Evolutionary conservation across 1,140 invertebrate species (phyloP), one percentile per base, ranked within the genome.

Genomic region (Drosophila guanche): DNA sequence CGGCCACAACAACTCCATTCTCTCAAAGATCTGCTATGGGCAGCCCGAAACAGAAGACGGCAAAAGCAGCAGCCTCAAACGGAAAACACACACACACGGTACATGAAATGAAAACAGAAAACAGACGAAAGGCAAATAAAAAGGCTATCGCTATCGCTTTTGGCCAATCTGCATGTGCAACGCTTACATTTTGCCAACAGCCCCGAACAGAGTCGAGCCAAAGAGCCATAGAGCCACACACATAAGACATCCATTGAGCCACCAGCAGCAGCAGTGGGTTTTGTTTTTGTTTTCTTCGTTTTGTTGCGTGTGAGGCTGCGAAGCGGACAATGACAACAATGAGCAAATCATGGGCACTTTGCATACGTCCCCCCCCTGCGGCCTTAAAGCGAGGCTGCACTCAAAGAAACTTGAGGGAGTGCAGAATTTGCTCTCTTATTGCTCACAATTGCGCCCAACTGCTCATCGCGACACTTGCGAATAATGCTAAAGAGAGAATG

Each of bases 101-200:
- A 53, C 47, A 47, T 42, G 14, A 59, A 55, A 50, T 16, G 25
- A 57, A 75, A 53, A 8, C 51, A 23, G 27, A 65, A 65, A 58
- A 59, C 42, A 70, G 61, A 66, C 61, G 65, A 63, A 80, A 61
- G 65, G 47, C 45, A 74, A 73, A 78, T 59, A 77, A 85, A 77
- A 88, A 88, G 84, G 83, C 83, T 88, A 88, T 83, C 83, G 78
- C 83, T 88, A 88, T 88, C 83, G 84, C 84, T 76, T 42, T 68
- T 83, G 79, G 79, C 76, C 79, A 88, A 88, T 88, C 83, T 88
- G 83, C 83, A 88, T 88, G 75, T 81, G 80, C 83, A 56, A 54
- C 46, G 33, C 20, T 48, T 45, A 46, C 47, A 45, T 29, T 20
- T 45, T 22, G 50, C 59, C 55, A 37, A 25, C 43, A 56, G 50